A percentile compares a stretch with the other conserved stretches of the same genome.
These are phyloP conservation scores for Phalangium opilio DNA, from an alignment of 2,888 invertebrate genomes.

Conservation along the genomic window DNA sequence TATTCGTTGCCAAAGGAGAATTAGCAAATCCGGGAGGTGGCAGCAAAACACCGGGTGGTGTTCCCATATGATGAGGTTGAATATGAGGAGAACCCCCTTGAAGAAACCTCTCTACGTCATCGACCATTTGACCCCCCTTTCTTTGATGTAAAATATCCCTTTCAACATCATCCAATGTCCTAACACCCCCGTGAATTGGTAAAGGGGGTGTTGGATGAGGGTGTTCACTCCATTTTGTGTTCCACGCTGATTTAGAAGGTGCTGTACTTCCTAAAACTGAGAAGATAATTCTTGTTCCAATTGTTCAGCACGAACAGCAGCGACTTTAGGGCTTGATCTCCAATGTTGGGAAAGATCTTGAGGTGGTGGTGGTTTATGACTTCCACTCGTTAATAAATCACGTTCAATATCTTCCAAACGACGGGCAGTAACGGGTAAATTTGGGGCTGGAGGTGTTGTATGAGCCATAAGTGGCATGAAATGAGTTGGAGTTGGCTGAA, in stretches of 20 bases:
- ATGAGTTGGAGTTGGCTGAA: no score
- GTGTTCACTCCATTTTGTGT: no score
- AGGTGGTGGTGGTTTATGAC: slow-evolving; percentile 19
- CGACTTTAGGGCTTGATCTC: no score
- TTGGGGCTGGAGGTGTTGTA: slow-evolving; percentile 22
- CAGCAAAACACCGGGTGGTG: not conserved
- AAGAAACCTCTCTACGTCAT: not conserved
- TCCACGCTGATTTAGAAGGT: no score
- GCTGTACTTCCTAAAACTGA: no score
- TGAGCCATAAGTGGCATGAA: no score
- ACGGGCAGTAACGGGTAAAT: slow-evolving; percentile 40
- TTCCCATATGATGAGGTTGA: not conserved
- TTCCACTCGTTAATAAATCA: slow-evolving; percentile 43
- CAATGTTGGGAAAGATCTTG: not conserved
- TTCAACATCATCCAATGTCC: slow-evolving; percentile 14
- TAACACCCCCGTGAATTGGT: slow-evolving; percentile 2
- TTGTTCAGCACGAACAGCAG: not conserved
- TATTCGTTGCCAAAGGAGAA: not conserved
- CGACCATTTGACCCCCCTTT: not conserved
- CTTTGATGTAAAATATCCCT: slow-evolving; percentile 1
- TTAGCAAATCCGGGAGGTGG: not conserved
- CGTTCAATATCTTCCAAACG: slow-evolving; percentile 58
- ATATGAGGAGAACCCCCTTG: not conserved
- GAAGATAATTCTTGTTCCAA: not conserved
- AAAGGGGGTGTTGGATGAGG: not conserved